Evolutionary conservation across 2,797 vertebrate species (phyloP), one percentile per base, ranked within the genome.

Genomic region (Microhierax caerulescens): DNA sequence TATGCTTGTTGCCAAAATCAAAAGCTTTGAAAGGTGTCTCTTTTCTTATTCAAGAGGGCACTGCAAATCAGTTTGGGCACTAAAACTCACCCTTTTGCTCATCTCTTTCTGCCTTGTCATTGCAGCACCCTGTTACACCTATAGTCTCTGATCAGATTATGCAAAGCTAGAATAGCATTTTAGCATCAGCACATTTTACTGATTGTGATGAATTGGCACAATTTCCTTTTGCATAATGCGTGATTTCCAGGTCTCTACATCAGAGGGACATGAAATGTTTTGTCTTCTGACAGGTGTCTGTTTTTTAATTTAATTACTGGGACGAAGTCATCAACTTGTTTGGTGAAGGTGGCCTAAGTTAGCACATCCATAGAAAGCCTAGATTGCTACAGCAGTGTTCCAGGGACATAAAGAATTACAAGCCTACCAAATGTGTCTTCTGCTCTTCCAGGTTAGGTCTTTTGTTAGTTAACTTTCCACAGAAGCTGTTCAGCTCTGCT

Each of bases 111-210:
- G 12, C 5, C 4, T 25, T 68, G 76, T 48, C 25, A 7, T 21
- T 79, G 41, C 37, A 57, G 30, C 30, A 13, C 34, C 54, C 48
- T 0, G 0, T 69, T 75, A 13, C 4, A 24, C 0, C 0, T 25
- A 12, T 16, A 16, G 24, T 61, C 50, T 73, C 65, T 57, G 48
- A 25, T 90, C 61, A 0, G 2, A 2, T 13, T 28, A 34, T 48
- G 53, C 73, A 11, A 76, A 78, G 13, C 41, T 84, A 36, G 32
- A 74, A 22, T 13, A 45, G 25, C 39, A 28, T 69, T 95, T 80
- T 13, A n/a, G 45, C 20, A 18, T 60, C 69, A 60, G 65, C n/a
- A 19, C 54, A 34, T 79, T 87, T 69, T 63, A 17, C 54, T 69
- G 85, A 11, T 61, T 87, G 34, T 82, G 87, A 53, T 75, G 50